phyloP scores from a whole-genome alignment of 2,888 invertebrate species.

The Ormyrus rosae region DNA sequence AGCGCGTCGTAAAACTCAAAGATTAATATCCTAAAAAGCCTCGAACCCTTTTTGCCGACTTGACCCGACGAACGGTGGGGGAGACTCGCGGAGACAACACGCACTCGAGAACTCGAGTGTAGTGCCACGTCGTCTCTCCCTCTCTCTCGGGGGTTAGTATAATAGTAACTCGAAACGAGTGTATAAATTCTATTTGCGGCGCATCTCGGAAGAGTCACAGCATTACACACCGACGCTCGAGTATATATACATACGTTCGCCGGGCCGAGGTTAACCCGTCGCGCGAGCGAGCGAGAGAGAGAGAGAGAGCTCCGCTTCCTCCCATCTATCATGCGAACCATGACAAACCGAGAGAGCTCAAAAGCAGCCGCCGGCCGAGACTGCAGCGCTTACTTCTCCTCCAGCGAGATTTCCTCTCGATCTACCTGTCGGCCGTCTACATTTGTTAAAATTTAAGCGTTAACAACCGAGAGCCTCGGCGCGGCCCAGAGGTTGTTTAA shows the following conservation, averaged over 20 bases:
- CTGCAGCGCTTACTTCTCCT: conserved; percentile 54
- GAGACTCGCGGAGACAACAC: too few relatives aligned
- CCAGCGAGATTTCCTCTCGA: conserved; percentile 62
- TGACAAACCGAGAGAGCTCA: conserved; percentile 73
- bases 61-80: too few relatives aligned
- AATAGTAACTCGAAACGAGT: conserved; percentile 44
- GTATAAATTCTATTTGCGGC: conserved; percentile 55
- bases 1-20: too few relatives aligned
- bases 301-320: conserved; percentile 63
- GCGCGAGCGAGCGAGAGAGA: neutral
- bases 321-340: conserved; percentile 74
- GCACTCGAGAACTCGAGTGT: too few relatives aligned
- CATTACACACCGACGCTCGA: conserved; percentile 20
- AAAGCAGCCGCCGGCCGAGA: conserved; percentile 72
- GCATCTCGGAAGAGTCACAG: conserved; percentile 27
- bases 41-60: too few relatives aligned
- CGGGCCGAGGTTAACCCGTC: conserved; percentile 30
- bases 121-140: too few relatives aligned
- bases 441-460: conserved; percentile 75
- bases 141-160: neutral
- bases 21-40: too few relatives aligned
- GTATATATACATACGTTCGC: neutral
- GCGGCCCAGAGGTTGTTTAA: neutral
- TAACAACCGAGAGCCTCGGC: conserved; percentile 64
- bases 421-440: conserved; percentile 70